Evolutionary conservation across 2,888 invertebrate genomes (phyloP).

Genomic region (Fragum fragum): DNA sequence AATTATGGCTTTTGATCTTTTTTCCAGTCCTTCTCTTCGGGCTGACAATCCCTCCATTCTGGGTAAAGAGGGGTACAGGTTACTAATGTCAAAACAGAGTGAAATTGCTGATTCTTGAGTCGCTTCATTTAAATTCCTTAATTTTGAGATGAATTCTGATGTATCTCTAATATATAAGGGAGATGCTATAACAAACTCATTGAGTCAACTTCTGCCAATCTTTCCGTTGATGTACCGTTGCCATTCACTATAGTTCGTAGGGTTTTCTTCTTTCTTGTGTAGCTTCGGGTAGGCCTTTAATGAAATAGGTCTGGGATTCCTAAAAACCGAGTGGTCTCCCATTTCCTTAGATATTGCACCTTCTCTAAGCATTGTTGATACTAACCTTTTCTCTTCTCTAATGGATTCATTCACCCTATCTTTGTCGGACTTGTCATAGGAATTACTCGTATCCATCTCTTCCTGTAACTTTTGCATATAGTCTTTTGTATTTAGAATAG

Average conservation of each 20-base stretch:
- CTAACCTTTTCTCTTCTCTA: not conserved
- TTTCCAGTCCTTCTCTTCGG: constrained; percentile 31
- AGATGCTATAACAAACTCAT: constrained; percentile 7
- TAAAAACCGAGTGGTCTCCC: constrained; percentile 26
- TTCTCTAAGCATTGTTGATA: constrained; percentile 23
- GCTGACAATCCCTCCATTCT: constrained; percentile 37
- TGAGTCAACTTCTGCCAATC: constrained; percentile 31
- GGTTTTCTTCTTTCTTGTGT: too few species aligned
- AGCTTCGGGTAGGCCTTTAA: constrained; percentile 41
- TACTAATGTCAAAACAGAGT: constrained; percentile 44
- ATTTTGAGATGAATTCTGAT: constrained; percentile 32
- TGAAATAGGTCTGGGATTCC: constrained; percentile 22
- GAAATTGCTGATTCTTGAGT: constrained; percentile 10
- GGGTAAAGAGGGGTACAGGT: constrained; percentile 44
- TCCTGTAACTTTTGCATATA: too few species aligned
- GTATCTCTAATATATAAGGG: constrained; percentile 23
- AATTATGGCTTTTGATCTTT: constrained; percentile 24
- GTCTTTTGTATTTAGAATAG: not conserved
- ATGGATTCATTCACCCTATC: not conserved
- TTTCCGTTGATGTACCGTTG: constrained; percentile 34
- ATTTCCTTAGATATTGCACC: constrained; percentile 25
- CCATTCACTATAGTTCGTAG: constrained; percentile 35
- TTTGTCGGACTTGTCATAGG: too few species aligned
- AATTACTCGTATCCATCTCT: too few species aligned
- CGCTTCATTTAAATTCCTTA: constrained; percentile 18